Percentiles rank a stretch among this genome's conserved stretches.
phyloP scores from a whole-genome alignment of 2,888 invertebrate genomes.

The Cerceris rybyensis region DNA sequence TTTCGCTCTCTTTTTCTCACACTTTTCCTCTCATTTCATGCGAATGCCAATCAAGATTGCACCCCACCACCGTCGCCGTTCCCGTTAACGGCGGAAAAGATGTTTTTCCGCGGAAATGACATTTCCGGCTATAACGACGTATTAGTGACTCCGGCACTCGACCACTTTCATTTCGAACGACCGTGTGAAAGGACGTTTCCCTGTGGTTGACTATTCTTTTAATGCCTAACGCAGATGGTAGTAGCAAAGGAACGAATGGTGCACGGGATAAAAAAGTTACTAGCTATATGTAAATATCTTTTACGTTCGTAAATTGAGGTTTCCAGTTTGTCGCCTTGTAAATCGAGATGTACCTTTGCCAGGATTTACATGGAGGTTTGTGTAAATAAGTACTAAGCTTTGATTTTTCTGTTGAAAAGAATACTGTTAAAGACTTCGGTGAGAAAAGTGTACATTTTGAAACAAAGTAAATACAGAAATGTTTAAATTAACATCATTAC shows the following conservation, averaged over 20 bases:
- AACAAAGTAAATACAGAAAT: too few species aligned
- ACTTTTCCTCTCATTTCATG: slow-evolving; percentile 11
- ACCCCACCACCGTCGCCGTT: slow-evolving; percentile 6
- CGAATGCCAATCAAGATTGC: slow-evolving; percentile 22
- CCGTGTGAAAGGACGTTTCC: slow-evolving; percentile 4
- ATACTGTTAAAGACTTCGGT: too few species aligned
- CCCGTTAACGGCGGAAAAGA: slow-evolving; percentile 45
- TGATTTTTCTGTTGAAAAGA: too few species aligned
- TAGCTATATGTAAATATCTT: neutral
- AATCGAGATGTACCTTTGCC: neutral
- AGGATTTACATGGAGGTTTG: too few species aligned
- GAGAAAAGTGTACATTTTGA: too few species aligned
- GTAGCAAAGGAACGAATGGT: neutral
- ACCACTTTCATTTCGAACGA: neutral
- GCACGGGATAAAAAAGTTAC: neutral
- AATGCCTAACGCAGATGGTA: slow-evolving; percentile 10
- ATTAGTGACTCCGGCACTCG: slow-evolving; percentile 17
- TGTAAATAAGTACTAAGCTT: too few species aligned
- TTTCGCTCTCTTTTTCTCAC: slow-evolving; percentile 5
- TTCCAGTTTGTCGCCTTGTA: too few species aligned
- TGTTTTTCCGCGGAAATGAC: slow-evolving; percentile 46
- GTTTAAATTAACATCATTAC: too few species aligned
- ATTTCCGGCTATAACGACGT: slow-evolving; percentile 30
- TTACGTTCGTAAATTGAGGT: too few species aligned
- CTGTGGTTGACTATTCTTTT: slow-evolving; percentile 9